phyloP scores from a whole-genome alignment of 2,888 invertebrate species.

The Tenthredo notha region DNA sequence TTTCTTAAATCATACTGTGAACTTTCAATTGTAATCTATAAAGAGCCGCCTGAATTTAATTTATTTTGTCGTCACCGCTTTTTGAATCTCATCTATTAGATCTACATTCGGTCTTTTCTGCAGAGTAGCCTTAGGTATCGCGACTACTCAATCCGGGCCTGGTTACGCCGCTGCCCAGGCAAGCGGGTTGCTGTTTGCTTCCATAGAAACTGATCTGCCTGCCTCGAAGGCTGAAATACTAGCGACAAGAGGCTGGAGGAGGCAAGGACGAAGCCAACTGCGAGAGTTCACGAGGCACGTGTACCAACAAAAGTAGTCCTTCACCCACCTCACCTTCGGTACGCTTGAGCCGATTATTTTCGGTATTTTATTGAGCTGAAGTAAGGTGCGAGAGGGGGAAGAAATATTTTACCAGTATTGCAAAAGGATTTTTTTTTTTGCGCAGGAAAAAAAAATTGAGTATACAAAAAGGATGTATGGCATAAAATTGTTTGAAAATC shows the following conservation, averaged over 20 bases:
- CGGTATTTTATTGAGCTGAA: slow-evolving; percentile 19
- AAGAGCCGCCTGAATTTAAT: no score
- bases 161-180: background rate
- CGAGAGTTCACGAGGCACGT: slow-evolving; percentile 46
- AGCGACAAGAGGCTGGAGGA: slow-evolving; percentile 6
- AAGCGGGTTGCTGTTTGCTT: slow-evolving; percentile 25
- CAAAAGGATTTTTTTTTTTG: background rate
- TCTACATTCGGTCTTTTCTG: no score
- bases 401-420: slow-evolving; percentile 40
- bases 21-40: no score
- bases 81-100: no score
- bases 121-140: no score
- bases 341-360: slow-evolving; percentile 47
- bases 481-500: background rate
- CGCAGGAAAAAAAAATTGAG: background rate
- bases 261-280: slow-evolving; percentile 4
- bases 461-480: background rate
- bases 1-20: no score
- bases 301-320: slow-evolving; percentile 50
- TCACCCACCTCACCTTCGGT: slow-evolving; percentile 18
- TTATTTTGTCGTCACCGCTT: no score
- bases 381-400: slow-evolving; percentile 5
- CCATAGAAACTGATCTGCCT: slow-evolving; percentile 48
- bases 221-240: slow-evolving; percentile 40
- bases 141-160: no score